Evolutionary conservation across 2,113 vertebrate species (phyloP).

Genomic region (Orthonyx spaldingii): DNA sequence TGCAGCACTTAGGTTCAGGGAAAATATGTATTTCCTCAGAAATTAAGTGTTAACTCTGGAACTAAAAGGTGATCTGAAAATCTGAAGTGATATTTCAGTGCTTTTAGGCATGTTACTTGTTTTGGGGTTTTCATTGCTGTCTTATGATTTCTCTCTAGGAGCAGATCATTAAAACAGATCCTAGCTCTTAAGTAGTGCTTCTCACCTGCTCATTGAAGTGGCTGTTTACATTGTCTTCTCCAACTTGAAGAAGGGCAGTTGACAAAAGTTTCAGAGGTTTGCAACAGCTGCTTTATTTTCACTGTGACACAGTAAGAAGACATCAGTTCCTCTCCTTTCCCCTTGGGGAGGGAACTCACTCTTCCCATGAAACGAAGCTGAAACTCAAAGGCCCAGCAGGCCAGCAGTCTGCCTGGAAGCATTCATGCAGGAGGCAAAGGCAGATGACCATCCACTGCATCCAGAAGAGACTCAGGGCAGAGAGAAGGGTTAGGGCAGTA

Average conservation of each 20-base stretch:
- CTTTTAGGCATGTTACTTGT: neutral
- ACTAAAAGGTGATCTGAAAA: neutral
- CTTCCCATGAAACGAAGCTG: neutral
- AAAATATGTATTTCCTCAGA: neutral
- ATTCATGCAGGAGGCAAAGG: neutral
- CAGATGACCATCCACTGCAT: neutral
- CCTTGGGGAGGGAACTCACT: neutral
- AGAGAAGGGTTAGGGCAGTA: neutral
- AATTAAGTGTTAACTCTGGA: neutral
- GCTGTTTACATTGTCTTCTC: neutral
- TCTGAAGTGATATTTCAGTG: neutral
- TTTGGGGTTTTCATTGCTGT: neutral
- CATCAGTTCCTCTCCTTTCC: neutral
- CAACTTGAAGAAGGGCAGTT: neutral
- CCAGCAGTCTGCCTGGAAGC: neutral
- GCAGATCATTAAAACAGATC: neutral
- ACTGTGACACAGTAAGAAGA: neutral
- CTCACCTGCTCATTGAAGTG: neutral
- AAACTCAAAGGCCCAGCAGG: neutral
- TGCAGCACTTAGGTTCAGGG: neutral
- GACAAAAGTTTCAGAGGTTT: neutral
- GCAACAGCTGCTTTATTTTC: neutral
- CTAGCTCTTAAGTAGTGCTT: neutral
- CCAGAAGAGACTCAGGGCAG: neutral
- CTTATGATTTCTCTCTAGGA: neutral